Percentiles rank a stretch among this genome's conserved stretches.
phyloP scores from a whole-genome alignment of 2,888 invertebrate genomes.

The Drosophila anomalata region DNA sequence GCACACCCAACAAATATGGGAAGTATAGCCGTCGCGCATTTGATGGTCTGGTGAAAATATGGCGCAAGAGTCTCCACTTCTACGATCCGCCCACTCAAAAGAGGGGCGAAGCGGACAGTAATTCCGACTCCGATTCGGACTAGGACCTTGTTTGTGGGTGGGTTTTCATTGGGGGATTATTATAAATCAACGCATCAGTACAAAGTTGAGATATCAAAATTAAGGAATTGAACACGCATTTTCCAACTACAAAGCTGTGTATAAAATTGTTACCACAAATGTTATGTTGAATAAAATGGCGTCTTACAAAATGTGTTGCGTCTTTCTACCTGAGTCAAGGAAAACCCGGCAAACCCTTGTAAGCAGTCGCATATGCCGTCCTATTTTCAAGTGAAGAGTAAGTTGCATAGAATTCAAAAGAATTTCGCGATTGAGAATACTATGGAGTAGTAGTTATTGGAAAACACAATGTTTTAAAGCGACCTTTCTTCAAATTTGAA shows the following conservation, averaged over 20 bases:
- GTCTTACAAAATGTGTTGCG: slow-evolving; percentile 24
- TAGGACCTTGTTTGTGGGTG: slow-evolving; percentile 24
- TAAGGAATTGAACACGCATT: slow-evolving; percentile 36
- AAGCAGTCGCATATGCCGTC: neutral
- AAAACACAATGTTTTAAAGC: too few relatives aligned
- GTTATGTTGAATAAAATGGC: slow-evolving; percentile 65
- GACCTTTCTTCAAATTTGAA: too few relatives aligned
- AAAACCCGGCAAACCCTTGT: slow-evolving; percentile 5
- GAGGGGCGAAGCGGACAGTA: slow-evolving; percentile 25
- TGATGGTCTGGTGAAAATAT: slow-evolving; percentile 94
- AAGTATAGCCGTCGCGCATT: slow-evolving; percentile 97
- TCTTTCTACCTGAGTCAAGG: slow-evolving; percentile 31
- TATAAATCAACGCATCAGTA: slow-evolving; percentile 13
- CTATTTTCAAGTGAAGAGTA: neutral
- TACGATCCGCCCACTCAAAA: slow-evolving; percentile 87
- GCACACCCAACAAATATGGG: slow-evolving; percentile 93
- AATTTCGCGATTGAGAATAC: neutral
- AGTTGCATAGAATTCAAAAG: neutral
- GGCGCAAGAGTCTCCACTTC: slow-evolving; percentile 93
- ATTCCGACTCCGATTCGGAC: slow-evolving; percentile 66
- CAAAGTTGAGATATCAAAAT: slow-evolving; percentile 23
- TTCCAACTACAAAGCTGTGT: slow-evolving; percentile 19
- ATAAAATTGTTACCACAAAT: slow-evolving; percentile 42
- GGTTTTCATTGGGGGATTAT: neutral
- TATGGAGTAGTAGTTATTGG: neutral